Evolutionary conservation across 2,888 invertebrate genomes (phyloP).

Genomic region (Chaitophorus viminalis): DNA sequence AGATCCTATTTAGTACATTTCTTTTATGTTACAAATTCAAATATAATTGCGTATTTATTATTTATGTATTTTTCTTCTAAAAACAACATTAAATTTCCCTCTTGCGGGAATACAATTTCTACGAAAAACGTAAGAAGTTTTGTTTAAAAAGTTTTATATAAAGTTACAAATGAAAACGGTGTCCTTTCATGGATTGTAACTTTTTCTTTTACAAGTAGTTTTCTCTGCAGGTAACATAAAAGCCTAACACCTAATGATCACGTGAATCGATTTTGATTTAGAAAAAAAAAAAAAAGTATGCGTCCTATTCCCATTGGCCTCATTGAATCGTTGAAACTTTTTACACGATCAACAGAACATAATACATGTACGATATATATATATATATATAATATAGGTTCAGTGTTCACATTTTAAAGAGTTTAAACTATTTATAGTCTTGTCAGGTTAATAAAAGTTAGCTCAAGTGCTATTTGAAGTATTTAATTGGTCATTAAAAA

Average conservation of each 20-base stretch:
- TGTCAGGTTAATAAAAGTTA: conserved; percentile 18
- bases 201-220: conserved; percentile 46
- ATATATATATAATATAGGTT: neutral
- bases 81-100: conserved; percentile 35
- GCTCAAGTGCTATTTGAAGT: conserved; percentile 20
- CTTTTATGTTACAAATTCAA: conserved; percentile 28
- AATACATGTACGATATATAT: neutral
- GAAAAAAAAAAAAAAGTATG: conserved; percentile 17
- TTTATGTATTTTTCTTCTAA: conserved; percentile 30
- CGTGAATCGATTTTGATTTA: conserved; percentile 30
- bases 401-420: conserved; percentile 21
- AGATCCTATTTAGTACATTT: conserved; percentile 29
- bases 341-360: neutral
- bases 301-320: neutral
- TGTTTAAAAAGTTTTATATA: conserved; percentile 37
- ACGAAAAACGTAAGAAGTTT: conserved; percentile 32
- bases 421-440: neutral
- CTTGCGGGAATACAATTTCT: conserved; percentile 26
- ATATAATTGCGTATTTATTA: conserved; percentile 52
- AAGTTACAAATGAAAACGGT: conserved; percentile 52
- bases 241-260: conserved; percentile 32
- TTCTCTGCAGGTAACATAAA: conserved; percentile 5
- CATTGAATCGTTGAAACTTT: conserved; percentile 33
- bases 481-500: conserved; percentile 35
- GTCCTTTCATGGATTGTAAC: conserved; percentile 24